Evolutionary conservation across 2,888 invertebrate species (phyloP).

Genomic region (Cephus runcator): DNA sequence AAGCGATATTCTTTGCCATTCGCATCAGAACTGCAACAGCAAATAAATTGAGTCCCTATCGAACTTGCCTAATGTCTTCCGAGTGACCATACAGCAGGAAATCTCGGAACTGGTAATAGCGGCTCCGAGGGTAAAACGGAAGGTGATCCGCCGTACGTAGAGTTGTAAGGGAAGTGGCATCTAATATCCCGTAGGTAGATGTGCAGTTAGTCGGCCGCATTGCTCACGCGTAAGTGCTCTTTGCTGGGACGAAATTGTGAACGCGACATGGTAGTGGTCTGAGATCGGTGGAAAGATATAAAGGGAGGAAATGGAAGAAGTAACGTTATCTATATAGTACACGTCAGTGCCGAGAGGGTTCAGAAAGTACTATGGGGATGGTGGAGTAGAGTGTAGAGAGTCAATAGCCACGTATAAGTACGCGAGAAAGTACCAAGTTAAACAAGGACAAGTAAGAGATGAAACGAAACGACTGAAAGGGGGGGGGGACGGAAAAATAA

Average conservation of each 20-base stretch:
- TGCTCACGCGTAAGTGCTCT: slow-evolving; percentile 23
- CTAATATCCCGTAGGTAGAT: not conserved
- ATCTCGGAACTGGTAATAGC: not conserved
- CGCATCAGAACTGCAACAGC: not conserved
- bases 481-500: not conserved
- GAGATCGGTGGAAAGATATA: not conserved
- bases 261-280: not conserved
- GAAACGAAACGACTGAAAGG: not conserved
- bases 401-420: not conserved
- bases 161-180: not conserved
- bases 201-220: slow-evolving; percentile 22
- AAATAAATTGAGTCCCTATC: not conserved
- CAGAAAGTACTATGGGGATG: not conserved
- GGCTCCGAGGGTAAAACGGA: not conserved
- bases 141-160: not conserved
- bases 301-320: not conserved
- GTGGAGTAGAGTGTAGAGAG: not conserved
- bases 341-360: not conserved
- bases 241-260: slow-evolving; percentile 20
- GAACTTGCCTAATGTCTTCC: not conserved
- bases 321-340: not conserved
- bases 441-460: not conserved
- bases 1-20: not conserved
- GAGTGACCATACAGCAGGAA: not conserved
- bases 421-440: not conserved